Percentiles rank a stretch among this genome's conserved stretches.
Conservation (phyloP, 1,140 invertebrate species). For the Drosophila paulistorum region DNA sequence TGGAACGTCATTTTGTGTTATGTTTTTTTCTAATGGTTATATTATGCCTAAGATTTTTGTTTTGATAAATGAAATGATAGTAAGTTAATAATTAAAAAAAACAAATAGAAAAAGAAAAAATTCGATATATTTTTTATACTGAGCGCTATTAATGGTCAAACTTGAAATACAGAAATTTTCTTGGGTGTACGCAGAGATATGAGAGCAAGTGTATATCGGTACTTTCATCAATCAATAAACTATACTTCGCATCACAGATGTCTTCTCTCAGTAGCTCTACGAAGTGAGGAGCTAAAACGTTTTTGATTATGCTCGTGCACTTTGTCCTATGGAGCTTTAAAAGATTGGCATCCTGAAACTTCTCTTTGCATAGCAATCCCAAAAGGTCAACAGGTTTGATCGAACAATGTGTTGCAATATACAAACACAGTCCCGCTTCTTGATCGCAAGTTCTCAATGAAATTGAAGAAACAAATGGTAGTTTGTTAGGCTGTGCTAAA, state of each 20-base stretch:
- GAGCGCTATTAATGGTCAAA: too few species aligned
- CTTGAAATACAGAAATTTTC: too few species aligned
- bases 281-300: background rate
- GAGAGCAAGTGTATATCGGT: too few species aligned
- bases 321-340: conserved; percentile 10
- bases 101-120: too few species aligned
- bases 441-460: conserved; percentile 17
- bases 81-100: too few species aligned
- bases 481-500: conserved; percentile 16
- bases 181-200: too few species aligned
- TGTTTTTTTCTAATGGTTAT: too few species aligned
- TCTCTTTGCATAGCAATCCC: conserved; percentile 12
- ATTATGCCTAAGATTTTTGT: too few species aligned
- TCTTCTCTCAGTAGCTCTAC: conserved; percentile 1
- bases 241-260: conserved; percentile 1
- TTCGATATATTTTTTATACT: too few species aligned
- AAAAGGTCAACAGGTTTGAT: conserved; percentile 18
- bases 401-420: conserved; percentile 10
- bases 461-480: conserved; percentile 7
- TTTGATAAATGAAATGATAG: too few species aligned
- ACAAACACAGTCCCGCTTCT: conserved; percentile 18
- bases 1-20: too few species aligned
- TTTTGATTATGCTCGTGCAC: conserved; percentile 4
- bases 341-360: conserved; percentile 7
- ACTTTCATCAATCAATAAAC: conserved; percentile 2